These are phyloP conservation scores for Amblyjoppa proteus DNA, from an alignment of 2,888 invertebrate species.

Conservation along the genomic window DNA sequence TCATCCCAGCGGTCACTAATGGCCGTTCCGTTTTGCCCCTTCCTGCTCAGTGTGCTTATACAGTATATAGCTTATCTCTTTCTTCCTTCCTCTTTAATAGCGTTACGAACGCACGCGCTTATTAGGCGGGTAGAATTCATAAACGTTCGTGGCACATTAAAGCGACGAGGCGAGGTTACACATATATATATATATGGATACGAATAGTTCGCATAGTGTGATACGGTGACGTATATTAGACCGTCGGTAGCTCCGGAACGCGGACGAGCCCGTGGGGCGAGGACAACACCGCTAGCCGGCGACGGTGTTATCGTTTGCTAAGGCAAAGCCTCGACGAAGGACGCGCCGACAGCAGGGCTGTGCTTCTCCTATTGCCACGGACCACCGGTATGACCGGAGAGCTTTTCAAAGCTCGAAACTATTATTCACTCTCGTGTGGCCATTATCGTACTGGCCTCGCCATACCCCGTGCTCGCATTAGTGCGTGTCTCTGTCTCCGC, in stretches of 20 bases:
- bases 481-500: slow-evolving; percentile 31
- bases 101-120: slow-evolving; percentile 43
- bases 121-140: slow-evolving; percentile 69
- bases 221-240: slow-evolving; percentile 44
- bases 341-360: slow-evolving; percentile 15
- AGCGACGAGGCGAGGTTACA: slow-evolving; percentile 1
- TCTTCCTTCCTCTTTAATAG: slow-evolving; percentile 27
- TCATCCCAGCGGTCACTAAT: no score
- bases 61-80: slow-evolving; percentile 21
- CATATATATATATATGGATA: neutral
- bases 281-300: slow-evolving; percentile 14
- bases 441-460: slow-evolving; percentile 56
- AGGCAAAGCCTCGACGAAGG: slow-evolving; percentile 58
- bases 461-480: slow-evolving; percentile 48
- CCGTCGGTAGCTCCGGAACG: neutral
- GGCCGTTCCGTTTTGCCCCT: no score
- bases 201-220: slow-evolving; percentile 16
- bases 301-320: slow-evolving; percentile 22
- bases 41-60: neutral
- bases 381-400: slow-evolving; percentile 11
- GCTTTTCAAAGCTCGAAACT: slow-evolving; percentile 55
- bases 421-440: slow-evolving; percentile 66
- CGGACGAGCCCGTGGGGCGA: slow-evolving; percentile 38
- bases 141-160: slow-evolving; percentile 52
- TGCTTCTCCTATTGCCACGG: neutral